Evolutionary conservation across 92 coral and sea anemone genomes (phyloP).

Genomic region (Palythoa grandiflora): DNA sequence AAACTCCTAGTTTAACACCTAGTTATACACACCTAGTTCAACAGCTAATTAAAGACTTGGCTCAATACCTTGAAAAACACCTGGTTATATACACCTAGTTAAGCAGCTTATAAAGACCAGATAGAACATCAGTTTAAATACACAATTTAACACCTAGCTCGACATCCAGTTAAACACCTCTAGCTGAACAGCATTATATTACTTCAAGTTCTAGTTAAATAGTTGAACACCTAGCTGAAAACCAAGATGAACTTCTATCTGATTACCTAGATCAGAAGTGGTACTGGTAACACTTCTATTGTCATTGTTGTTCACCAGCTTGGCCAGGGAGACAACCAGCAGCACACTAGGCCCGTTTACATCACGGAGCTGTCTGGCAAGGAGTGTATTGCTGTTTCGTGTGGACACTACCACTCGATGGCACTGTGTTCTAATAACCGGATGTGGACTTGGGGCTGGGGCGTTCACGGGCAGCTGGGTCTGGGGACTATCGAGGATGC

Average conservation of each 20-base stretch:
- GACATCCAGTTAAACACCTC: no score
- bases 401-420: slow-evolving; percentile 97
- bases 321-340: slow-evolving; percentile 91
- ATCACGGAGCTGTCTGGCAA: slow-evolving; percentile 97
- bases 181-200: not conserved
- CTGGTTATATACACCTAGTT: no score
- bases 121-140: no score
- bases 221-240: not conserved
- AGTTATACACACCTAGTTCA: no score
- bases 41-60: no score
- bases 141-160: no score
- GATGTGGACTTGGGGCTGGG: slow-evolving; percentile 99
- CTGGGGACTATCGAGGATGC: slow-evolving; percentile 92
- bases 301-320: slow-evolving; percentile 59
- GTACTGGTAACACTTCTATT: not conserved
- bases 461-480: slow-evolving; percentile 98
- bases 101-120: no score
- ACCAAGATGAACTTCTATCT: no score
- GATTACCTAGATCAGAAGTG: not conserved
- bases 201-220: not conserved
- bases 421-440: slow-evolving; percentile 92
- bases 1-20: no score
- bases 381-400: slow-evolving; percentile 84
- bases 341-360: slow-evolving; percentile 95
- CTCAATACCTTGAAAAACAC: no score